These are phyloP conservation scores for Pituophis catenifer DNA, from an alignment of 2,113 vertebrate species.

Conservation along the genomic window DNA sequence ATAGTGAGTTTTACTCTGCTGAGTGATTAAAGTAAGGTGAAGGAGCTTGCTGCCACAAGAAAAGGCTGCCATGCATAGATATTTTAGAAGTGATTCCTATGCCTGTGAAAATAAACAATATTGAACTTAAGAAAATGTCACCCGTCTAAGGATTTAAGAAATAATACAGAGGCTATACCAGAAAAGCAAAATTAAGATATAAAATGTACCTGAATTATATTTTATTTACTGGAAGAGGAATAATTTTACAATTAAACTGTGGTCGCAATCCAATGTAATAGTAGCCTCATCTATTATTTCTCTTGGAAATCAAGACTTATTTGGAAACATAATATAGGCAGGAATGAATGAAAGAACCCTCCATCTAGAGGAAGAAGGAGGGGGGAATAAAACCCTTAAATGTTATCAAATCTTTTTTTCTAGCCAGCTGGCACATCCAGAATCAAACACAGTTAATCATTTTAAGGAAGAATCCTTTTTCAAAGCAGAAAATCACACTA, in stretches of 20 bases:
- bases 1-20: neutral
- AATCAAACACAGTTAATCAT: conserved; percentile 65
- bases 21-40: neutral
- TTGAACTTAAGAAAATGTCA: neutral
- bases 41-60: neutral
- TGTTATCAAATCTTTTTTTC: conserved; percentile 60
- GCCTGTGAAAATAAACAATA: neutral
- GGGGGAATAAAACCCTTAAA: conserved; percentile 25
- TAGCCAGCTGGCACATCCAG: conserved; percentile 62
- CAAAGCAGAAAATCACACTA: conserved; percentile 69
- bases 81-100: neutral
- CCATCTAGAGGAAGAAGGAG: conserved; percentile 44
- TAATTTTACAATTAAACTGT: conserved; percentile 53
- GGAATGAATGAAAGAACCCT: conserved; percentile 55
- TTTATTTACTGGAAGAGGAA: conserved; percentile 52
- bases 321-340: conserved; percentile 52
- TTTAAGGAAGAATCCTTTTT: conserved; percentile 70
- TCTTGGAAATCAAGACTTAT: conserved; percentile 64
- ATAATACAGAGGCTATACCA: conserved; percentile 23
- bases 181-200: conserved; percentile 52
- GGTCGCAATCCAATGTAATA: conserved; percentile 56
- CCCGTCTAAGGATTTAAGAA: neutral
- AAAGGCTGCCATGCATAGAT: neutral
- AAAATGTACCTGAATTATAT: conserved; percentile 32
- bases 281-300: conserved; percentile 39